These are phyloP conservation scores for Strix uralensis DNA, from an alignment of 2,113 vertebrate species.

Conservation along the genomic window DNA sequence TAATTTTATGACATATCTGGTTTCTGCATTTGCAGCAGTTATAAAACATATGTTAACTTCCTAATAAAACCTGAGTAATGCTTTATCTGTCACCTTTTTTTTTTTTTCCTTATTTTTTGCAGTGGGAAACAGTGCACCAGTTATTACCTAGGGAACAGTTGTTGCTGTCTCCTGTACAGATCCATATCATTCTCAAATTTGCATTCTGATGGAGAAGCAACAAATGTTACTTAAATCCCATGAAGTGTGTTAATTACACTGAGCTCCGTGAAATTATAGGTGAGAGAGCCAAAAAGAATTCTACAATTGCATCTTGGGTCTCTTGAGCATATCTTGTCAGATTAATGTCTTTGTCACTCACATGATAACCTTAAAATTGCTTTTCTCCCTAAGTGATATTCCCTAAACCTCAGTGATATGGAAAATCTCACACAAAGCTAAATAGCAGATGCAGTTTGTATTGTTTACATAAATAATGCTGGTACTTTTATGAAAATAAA, in stretches of 20 bases:
- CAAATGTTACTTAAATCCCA: constrained; percentile 74
- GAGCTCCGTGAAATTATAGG: constrained; percentile 65
- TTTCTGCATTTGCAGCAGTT: constrained; percentile 57
- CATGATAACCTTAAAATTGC: constrained; percentile 72
- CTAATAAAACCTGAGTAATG: constrained; percentile 47
- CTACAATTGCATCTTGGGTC: constrained; percentile 43
- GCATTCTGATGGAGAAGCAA: constrained; percentile 72
- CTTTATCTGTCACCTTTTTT: constrained; percentile 3
- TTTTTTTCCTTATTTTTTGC: background rate
- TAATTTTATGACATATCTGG: constrained; percentile 56
- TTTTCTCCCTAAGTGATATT: constrained; percentile 66
- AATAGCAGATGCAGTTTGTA: constrained; percentile 35
- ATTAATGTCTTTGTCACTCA: constrained; percentile 74
- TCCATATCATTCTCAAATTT: constrained; percentile 74
- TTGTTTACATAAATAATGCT: constrained; percentile 64
- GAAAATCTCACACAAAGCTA: constrained; percentile 44
- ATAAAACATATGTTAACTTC: constrained; percentile 68
- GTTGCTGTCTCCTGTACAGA: constrained; percentile 61
- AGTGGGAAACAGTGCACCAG: constrained; percentile 26
- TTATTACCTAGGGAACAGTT: constrained; percentile 71
- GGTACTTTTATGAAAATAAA: constrained; percentile 47
- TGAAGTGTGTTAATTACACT: constrained; percentile 76
- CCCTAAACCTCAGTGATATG: constrained; percentile 40
- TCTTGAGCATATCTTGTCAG: constrained; percentile 68
- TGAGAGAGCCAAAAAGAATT: constrained; percentile 64